Evolutionary conservation across 30 jellyfish, hydroid and myxozoan genomes (phyloP).

Genomic region (Chironex yamaguchii): DNA sequence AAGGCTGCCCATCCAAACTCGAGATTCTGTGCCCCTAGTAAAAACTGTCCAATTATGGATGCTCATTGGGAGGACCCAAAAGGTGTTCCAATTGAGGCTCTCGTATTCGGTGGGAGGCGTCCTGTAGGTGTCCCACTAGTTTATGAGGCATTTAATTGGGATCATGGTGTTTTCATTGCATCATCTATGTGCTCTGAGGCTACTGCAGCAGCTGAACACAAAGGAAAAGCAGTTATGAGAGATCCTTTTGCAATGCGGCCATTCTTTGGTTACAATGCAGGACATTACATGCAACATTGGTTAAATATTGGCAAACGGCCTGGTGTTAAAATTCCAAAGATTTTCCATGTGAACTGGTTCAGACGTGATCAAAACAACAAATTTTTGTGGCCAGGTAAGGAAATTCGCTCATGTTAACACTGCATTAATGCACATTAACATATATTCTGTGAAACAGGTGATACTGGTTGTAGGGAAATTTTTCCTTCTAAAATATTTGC

Average conservation of each 20-base stretch:
- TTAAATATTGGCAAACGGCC: conserved; percentile 81
- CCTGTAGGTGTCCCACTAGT: conserved; percentile 99
- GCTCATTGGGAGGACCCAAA: conserved; percentile 94
- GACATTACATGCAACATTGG: conserved; percentile 98
- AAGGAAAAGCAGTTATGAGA: conserved; percentile 87
- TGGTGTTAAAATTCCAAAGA: conserved; percentile 87
- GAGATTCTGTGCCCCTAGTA: conserved; percentile 98
- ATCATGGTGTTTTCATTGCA: conserved; percentile 98
- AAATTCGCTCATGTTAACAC: too few relatives aligned
- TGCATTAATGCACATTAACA: too few relatives aligned
- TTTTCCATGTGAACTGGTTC: conserved; percentile 98
- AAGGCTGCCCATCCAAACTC: conserved; percentile 99
- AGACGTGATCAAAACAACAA: conserved; percentile 83
- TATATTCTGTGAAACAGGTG: too few relatives aligned
- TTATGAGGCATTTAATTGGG: conserved; percentile 91
- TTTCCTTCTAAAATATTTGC: too few relatives aligned
- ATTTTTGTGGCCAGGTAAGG: conserved; percentile 99
- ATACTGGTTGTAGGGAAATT: too few relatives aligned
- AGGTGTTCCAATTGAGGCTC: conserved; percentile 98
- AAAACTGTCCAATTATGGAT: conserved; percentile 93
- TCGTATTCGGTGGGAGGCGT: conserved; percentile 98
- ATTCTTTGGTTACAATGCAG: conserved; percentile 98
- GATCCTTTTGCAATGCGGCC: conserved; percentile 99
- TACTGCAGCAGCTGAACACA: conserved; percentile 98
- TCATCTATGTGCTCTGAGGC: conserved; percentile 97